Evolutionary conservation across 2,797 vertebrate species (phyloP).

Genomic region (Trachurus trachurus): DNA sequence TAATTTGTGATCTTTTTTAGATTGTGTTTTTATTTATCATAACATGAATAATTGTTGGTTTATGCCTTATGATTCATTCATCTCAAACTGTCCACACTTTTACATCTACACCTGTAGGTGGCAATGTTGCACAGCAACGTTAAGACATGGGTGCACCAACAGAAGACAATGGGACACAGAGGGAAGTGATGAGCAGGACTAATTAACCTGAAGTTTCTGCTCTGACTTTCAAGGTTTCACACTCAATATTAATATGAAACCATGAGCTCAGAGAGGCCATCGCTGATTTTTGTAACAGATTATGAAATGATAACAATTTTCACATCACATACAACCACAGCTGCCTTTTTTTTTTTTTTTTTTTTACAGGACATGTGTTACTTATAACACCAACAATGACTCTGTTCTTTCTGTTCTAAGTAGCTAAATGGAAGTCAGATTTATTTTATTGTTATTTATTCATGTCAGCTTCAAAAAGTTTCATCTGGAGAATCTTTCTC

Average conservation of each 20-base stretch:
- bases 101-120: slow-evolving; percentile 57
- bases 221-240: background rate
- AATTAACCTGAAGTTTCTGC: background rate
- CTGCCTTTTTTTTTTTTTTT: no score
- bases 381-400: no score
- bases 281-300: background rate
- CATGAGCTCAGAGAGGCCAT: background rate
- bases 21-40: background rate
- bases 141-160: background rate
- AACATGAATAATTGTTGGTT: background rate
- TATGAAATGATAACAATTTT: background rate
- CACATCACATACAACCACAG: background rate
- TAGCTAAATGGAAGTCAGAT: no score
- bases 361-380: no score
- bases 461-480: background rate
- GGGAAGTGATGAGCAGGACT: background rate
- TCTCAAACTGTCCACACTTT: background rate
- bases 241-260: background rate
- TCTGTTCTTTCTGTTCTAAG: no score
- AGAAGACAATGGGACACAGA: background rate
- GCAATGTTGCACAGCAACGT: slow-evolving; percentile 54
- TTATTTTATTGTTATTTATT: no score
- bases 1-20: no score
- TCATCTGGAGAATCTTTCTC: background rate
- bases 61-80: background rate